Percentiles rank a stretch among this genome's conserved stretches.
Conservation (phyloP, 2,113 vertebrate genomes). For the Raja brachyura region DNA sequence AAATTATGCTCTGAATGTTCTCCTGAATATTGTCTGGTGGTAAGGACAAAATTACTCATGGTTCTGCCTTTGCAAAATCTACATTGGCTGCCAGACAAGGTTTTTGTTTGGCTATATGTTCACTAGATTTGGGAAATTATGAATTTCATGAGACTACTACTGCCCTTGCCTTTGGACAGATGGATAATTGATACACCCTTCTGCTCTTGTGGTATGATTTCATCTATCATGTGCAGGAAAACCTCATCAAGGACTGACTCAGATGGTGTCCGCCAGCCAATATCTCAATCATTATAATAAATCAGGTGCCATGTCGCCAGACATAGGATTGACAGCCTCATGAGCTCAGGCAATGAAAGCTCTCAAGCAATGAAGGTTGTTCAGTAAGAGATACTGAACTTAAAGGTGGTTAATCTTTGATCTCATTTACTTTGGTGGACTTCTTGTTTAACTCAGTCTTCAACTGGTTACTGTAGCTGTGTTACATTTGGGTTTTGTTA, state of each 20-base stretch:
- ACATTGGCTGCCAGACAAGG: too few relatives aligned
- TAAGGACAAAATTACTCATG: too few relatives aligned
- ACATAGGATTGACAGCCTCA: not conserved
- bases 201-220: not conserved
- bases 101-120: too few relatives aligned
- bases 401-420: not conserved
- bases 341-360: not conserved
- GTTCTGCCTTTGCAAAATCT: too few relatives aligned
- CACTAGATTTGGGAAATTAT: too few relatives aligned
- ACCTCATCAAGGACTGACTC: not conserved
- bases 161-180: not conserved
- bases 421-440: not conserved
- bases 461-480: too few relatives aligned
- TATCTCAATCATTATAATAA: not conserved
- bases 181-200: not conserved
- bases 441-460: not conserved
- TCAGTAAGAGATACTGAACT: not conserved
- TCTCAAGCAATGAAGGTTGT: too few relatives aligned
- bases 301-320: not conserved
- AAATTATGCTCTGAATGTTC: too few relatives aligned
- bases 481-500: too few relatives aligned
- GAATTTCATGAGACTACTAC: too few relatives aligned
- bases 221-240: not conserved
- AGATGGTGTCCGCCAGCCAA: not conserved
- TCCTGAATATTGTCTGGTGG: too few relatives aligned